Evolutionary conservation across 2,888 invertebrate species (phyloP).

Genomic region (Perizoma affinitatum): DNA sequence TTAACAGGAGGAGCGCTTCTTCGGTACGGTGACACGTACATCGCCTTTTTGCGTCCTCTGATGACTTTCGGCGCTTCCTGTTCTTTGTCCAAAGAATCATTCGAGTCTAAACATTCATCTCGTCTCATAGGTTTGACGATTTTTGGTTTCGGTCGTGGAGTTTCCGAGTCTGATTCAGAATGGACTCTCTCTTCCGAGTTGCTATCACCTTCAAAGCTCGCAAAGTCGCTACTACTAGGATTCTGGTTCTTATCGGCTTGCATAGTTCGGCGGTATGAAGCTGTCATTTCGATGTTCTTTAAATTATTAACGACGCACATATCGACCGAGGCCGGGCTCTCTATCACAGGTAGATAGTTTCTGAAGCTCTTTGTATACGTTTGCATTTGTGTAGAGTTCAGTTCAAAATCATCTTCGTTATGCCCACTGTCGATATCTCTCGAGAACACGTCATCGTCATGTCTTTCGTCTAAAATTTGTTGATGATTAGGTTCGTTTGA

Average conservation of each 20-base stretch:
- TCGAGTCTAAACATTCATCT: constrained; percentile 74
- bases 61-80: constrained; percentile 81
- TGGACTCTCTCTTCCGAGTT: constrained; percentile 82
- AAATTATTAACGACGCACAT: constrained; percentile 77
- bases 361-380: constrained; percentile 84
- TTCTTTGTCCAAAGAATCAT: constrained; percentile 74
- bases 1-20: constrained; percentile 61
- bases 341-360: constrained; percentile 76
- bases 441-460: constrained; percentile 61
- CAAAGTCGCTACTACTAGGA: constrained; percentile 70
- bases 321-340: constrained; percentile 73
- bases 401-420: constrained; percentile 89
- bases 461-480: constrained; percentile 61
- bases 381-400: constrained; percentile 84
- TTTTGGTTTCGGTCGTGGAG: constrained; percentile 80
- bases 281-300: constrained; percentile 76
- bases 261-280: constrained; percentile 60
- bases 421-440: constrained; percentile 86
- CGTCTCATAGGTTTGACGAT: constrained; percentile 82
- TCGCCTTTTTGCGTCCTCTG: constrained; percentile 87
- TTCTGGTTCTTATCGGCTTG: constrained; percentile 53
- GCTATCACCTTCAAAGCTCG: constrained; percentile 84
- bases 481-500: constrained; percentile 74
- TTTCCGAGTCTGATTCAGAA: constrained; percentile 74
- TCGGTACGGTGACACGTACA: constrained; percentile 86